These are phyloP conservation scores for Heterohyrax brucei DNA, from an alignment of 2,797 vertebrate species.

Conservation along the genomic window DNA sequence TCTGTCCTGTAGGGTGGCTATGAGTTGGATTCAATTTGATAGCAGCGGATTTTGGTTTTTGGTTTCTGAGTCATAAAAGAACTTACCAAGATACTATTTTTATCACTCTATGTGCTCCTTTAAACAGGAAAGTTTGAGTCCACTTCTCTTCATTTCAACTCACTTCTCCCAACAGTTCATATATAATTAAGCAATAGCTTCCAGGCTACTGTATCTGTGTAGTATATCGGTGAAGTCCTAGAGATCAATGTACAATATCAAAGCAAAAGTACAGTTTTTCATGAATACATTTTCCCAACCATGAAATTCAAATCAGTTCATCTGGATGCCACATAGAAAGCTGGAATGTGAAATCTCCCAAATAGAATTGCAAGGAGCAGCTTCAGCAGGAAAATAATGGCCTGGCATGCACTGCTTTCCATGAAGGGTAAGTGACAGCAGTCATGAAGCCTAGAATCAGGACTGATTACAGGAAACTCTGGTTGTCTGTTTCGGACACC, in stretches of 20 bases:
- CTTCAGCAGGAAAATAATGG: slow-evolving; percentile 37
- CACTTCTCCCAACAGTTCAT: background rate
- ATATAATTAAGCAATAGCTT: slow-evolving; percentile 41
- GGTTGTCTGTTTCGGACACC: slow-evolving; percentile 54
- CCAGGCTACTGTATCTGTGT: background rate
- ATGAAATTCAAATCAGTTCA: slow-evolving; percentile 79
- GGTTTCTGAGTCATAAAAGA: no score
- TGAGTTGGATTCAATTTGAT: no score
- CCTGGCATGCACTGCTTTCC: slow-evolving; percentile 21
- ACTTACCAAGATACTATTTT: background rate
- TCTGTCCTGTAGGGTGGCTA: no score
- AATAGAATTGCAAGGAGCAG: slow-evolving; percentile 1
- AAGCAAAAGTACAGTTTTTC: slow-evolving; percentile 26
- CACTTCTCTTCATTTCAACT: background rate
- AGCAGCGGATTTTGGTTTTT: no score
- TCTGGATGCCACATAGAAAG: slow-evolving; percentile 59
- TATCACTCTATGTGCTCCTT: slow-evolving; percentile 5
- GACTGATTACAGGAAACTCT: slow-evolving; percentile 68
- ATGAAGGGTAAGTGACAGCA: slow-evolving; percentile 30
- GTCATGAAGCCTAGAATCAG: slow-evolving; percentile 37
- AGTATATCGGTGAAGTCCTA: background rate
- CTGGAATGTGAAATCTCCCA: slow-evolving; percentile 7
- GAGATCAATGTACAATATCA: slow-evolving; percentile 57
- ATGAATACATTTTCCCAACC: slow-evolving; percentile 69
- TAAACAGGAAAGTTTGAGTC: background rate